Conservation (phyloP, 1,140 invertebrate species). For the Eciton burchellii region DNA sequence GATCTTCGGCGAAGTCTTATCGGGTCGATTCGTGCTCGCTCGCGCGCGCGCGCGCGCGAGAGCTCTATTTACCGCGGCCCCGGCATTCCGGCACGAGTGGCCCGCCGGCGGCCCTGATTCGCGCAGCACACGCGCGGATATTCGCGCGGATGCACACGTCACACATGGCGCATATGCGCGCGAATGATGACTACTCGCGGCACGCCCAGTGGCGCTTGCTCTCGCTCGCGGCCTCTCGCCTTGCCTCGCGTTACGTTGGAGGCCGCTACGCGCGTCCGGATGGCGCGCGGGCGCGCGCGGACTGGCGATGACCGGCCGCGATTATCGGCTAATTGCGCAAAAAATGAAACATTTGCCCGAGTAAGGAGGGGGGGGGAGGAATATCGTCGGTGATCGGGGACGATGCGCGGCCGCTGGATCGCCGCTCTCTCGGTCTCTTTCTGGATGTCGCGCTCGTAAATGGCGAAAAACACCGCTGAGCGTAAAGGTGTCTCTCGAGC, state of each 20-base stretch:
- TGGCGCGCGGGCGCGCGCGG: too few species aligned
- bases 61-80: slow-evolving; percentile 43
- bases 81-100: slow-evolving; percentile 36
- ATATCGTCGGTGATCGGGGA: slow-evolving; percentile 32
- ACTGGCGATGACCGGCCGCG: too few species aligned
- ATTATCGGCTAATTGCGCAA: slow-evolving; percentile 69
- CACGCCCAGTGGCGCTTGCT: slow-evolving; percentile 41
- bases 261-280: too few species aligned
- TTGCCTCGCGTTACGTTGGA: too few species aligned
- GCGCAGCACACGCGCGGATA: too few species aligned
- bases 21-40: slow-evolving; percentile 39
- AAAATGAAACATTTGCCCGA: slow-evolving; percentile 28
- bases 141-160: not conserved
- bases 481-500: slow-evolving; percentile 57
- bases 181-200: slow-evolving; percentile 5
- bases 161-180: too few species aligned
- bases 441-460: slow-evolving; percentile 21
- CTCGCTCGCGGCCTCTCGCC: slow-evolving; percentile 20
- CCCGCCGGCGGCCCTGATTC: slow-evolving; percentile 16
- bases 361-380: slow-evolving; percentile 42
- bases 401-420: not conserved
- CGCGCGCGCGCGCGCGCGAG: slow-evolving; percentile 2
- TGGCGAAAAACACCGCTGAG: slow-evolving; percentile 19
- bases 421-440: slow-evolving; percentile 33
- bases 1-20: slow-evolving; percentile 57